Conservation (phyloP, 2,113 vertebrate species). For the Castor canadensis region DNA sequence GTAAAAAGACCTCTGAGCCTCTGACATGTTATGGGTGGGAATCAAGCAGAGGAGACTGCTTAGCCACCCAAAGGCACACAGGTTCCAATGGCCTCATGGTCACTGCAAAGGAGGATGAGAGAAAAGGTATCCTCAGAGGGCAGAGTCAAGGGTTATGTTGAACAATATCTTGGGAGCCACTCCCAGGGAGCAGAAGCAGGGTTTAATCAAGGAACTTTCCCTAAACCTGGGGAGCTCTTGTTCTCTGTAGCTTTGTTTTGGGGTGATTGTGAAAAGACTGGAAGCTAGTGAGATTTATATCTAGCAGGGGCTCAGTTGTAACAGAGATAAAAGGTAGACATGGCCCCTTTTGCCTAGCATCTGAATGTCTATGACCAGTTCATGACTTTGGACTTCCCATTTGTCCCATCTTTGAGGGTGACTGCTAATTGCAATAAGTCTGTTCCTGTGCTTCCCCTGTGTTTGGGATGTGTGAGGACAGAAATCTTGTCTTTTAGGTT, state of each 20-base stretch:
- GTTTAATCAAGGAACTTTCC: no score
- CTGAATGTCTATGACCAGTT: not conserved
- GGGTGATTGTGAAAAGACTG: not conserved
- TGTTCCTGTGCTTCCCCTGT: not conserved
- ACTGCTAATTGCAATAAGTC: not conserved
- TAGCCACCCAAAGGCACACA: not conserved
- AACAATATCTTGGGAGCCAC: no score
- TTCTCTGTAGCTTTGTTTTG: not conserved
- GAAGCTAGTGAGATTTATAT: not conserved
- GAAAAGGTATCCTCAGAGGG: not conserved
- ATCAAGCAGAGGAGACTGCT: not conserved
- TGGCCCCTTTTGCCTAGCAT: not conserved
- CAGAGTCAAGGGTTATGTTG: not conserved
- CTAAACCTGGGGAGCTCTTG: no score
- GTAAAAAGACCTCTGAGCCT: not conserved
- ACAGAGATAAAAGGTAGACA: not conserved
- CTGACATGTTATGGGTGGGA: not conserved
- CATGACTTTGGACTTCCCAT: no score
- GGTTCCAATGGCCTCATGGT: not conserved
- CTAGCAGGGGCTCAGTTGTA: not conserved
- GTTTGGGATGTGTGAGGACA: not conserved
- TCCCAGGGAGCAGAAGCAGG: no score
- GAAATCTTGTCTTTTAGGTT: not conserved
- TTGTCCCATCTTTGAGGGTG: not conserved
- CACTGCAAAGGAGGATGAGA: not conserved